Percentiles rank a stretch among this genome's conserved stretches.
Conservation (phyloP, 2,113 vertebrate species). For the Bungarus multicinctus region DNA sequence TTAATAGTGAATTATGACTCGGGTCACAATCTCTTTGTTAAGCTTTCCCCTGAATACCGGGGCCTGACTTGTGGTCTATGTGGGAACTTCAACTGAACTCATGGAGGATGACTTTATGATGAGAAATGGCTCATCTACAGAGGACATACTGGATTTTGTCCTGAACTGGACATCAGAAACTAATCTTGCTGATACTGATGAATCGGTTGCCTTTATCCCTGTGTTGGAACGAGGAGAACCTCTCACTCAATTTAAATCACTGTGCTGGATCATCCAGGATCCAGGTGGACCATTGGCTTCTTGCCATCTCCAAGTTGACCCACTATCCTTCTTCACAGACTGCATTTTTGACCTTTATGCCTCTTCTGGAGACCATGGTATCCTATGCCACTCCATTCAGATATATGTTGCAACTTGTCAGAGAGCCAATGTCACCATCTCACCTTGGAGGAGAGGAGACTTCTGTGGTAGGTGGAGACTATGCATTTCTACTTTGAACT, state of each 20-base stretch:
- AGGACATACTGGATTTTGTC: constrained; percentile 31
- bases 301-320: constrained; percentile 22
- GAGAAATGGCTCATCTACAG: constrained; percentile 11
- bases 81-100: constrained; percentile 68
- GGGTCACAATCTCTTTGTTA: constrained; percentile 46
- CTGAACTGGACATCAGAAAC: constrained; percentile 47
- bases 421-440: constrained; percentile 50
- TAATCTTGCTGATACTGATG: constrained; percentile 13
- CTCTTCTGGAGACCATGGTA: constrained; percentile 15
- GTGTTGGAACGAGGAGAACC: constrained; percentile 27
- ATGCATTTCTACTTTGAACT: background rate
- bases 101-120: constrained; percentile 62
- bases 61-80: constrained; percentile 67
- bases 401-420: constrained; percentile 59
- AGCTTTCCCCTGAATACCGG: constrained; percentile 25
- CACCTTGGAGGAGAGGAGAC: constrained; percentile 62
- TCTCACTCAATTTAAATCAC: constrained; percentile 2
- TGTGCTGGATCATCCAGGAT: constrained; percentile 53
- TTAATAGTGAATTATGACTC: constrained; percentile 59
- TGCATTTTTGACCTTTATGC: constrained; percentile 66
- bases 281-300: background rate
- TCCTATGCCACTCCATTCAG: constrained; percentile 61
- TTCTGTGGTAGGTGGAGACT: constrained; percentile 59
- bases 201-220: constrained; percentile 34
- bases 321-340: constrained; percentile 45